Conservation (phyloP, 2,888 invertebrate species). For the Deilephila porcellus region DNA sequence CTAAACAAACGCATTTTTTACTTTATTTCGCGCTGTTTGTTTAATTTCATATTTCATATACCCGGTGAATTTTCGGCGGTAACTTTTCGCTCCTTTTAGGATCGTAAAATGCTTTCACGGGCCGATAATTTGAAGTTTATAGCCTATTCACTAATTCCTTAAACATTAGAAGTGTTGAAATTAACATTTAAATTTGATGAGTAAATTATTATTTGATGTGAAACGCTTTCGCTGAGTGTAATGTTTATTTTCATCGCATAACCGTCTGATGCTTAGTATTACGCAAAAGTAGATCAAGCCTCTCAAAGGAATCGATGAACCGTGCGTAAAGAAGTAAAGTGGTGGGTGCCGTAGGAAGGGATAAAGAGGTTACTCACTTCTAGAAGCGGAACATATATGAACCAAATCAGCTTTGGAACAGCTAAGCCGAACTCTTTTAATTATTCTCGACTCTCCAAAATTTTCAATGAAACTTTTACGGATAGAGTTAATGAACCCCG, state of each 20-base stretch:
- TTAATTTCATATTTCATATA: background rate
- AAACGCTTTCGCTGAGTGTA: background rate
- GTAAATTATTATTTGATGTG: background rate
- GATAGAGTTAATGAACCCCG: constrained; percentile 57
- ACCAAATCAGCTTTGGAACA: constrained; percentile 58
- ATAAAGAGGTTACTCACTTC: constrained; percentile 49
- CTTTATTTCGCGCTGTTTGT: background rate
- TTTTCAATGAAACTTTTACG: constrained; percentile 52
- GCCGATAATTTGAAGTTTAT: background rate
- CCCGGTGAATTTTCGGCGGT: background rate
- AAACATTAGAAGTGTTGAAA: background rate
- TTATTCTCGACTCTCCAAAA: constrained; percentile 60
- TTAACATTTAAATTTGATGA: background rate
- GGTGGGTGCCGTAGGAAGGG: constrained; percentile 39
- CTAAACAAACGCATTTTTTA: background rate
- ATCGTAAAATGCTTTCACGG: background rate
- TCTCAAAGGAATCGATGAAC: constrained; percentile 48
- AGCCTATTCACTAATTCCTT: background rate
- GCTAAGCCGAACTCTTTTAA: constrained; percentile 65
- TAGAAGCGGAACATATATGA: constrained; percentile 48
- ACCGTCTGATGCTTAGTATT: constrained; percentile 37
- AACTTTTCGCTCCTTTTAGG: background rate
- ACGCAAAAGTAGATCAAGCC: constrained; percentile 45
- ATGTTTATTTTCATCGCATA: constrained; percentile 1
- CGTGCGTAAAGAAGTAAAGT: constrained; percentile 47